Base-by-base conservation (phyloP, 2,113 vertebrate genomes). In the Callocephalon fimbriatum region DNA sequence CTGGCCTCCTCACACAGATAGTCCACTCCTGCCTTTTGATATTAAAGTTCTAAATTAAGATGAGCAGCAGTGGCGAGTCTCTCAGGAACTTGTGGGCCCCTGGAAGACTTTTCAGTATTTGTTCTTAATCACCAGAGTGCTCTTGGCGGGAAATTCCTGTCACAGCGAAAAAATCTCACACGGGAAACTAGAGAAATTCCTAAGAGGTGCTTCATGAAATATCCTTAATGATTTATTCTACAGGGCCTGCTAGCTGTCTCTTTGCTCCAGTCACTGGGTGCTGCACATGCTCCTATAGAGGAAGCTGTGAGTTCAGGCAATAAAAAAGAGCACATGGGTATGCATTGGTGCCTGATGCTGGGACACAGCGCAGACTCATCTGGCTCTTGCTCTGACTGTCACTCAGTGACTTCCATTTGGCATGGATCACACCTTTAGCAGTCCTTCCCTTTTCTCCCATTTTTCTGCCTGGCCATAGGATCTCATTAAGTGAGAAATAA, bases 301-400 rank as follows among this genome's bases (percentile, higher is more conserved):
- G 13, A 58, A 26, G 31, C 35, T 44, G 35, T 35, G 66, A 48
- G 56, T 58, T 90, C 50, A 56, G 45, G 71, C 78, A 53, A 7
- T 13, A 25, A 17, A 76, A 11, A 72, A 11, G 12, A 72, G 78
- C 31, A 61, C 0, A 0, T 23, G 35, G 70, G 25, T 40, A 3
- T 1, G 2, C 2, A 2, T 7, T 0, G 0, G 44, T 42, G 58
- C 20, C 54, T 48, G 42, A 13, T 0, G 2, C 31, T 27, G 38
- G 15, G 15, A 35, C 9, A 7, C 1, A 0, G 8, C 61, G 56
- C 77, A n/a, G 27, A 25, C 23, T 29, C 15, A 56, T 47, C 20
- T 19, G 65, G 26, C 38, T 85, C 7, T 4, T 7, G 3, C 32
- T 58, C 25, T 51, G 9, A 75, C 18, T 21, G 7, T 44, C 56